These are phyloP conservation scores for Neoaliturus tenellus DNA, from an alignment of 2,888 invertebrate genomes.

Conservation along the genomic window DNA sequence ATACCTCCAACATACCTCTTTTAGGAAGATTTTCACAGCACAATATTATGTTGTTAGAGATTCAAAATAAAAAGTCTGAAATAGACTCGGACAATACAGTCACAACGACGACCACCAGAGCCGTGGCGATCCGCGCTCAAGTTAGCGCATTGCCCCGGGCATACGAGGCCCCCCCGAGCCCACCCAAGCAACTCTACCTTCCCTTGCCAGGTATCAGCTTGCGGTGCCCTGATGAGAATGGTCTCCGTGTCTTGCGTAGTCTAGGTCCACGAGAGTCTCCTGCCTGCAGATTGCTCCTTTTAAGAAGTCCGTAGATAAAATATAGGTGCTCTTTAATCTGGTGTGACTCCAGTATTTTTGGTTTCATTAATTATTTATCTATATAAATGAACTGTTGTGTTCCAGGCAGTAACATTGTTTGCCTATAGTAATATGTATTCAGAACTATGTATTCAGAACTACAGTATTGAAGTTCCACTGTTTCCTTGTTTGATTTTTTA, in stretches of 20 bases:
- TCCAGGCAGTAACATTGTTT: too few relatives aligned
- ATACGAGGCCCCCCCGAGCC: not conserved
- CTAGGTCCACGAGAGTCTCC: not conserved
- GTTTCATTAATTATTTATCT: not conserved
- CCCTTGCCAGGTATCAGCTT: slow-evolving; percentile 10
- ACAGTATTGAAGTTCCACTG: too few relatives aligned
- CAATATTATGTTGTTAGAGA: too few relatives aligned
- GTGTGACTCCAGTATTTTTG: not conserved
- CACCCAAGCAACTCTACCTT: not conserved
- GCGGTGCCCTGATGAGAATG: not conserved
- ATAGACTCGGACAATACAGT: not conserved
- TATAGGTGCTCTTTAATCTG: not conserved
- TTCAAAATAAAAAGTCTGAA: too few relatives aligned
- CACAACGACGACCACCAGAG: not conserved
- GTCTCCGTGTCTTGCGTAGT: not conserved
- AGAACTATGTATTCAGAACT: too few relatives aligned
- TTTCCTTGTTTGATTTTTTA: too few relatives aligned
- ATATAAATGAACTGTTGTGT: too few relatives aligned
- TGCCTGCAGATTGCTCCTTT: not conserved
- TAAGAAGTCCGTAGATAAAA: not conserved
- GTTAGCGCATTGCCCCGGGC: not conserved
- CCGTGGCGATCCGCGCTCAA: not conserved
- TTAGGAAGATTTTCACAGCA: too few relatives aligned
- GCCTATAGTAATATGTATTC: too few relatives aligned
- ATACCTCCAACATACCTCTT: too few relatives aligned